Evolutionary conservation across 2,113 vertebrate genomes (phyloP).

Genomic region (Neomonachus schauinslandi): DNA sequence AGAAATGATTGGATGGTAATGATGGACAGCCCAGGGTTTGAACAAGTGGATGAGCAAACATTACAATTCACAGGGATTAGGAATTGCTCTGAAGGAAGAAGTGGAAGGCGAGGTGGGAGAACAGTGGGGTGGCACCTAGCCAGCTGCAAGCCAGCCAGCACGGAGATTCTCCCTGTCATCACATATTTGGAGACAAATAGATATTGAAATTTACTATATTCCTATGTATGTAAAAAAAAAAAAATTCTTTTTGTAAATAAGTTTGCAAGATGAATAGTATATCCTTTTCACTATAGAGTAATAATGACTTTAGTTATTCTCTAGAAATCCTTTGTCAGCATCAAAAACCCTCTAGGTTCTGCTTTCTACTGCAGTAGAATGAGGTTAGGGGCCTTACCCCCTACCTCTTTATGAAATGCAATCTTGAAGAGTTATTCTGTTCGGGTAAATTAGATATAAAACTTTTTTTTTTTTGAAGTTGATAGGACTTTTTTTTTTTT

Average conservation of each 20-base stretch:
- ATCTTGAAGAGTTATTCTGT: background rate
- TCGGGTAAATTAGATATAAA: background rate
- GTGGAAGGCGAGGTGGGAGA: no score
- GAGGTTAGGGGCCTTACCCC: background rate
- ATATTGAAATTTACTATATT: background rate
- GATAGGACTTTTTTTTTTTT: background rate
- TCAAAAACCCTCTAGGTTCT: background rate
- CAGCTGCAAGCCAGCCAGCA: background rate
- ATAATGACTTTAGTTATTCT: background rate
- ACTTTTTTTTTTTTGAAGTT: background rate
- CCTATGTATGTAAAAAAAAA: background rate
- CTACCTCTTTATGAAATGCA: background rate
- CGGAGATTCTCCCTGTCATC: background rate
- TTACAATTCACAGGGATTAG: background rate
- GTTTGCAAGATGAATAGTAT: background rate
- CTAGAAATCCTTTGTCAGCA: background rate
- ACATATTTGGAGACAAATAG: background rate
- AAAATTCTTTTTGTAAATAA: background rate
- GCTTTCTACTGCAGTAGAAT: background rate
- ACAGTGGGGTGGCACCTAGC: accelerated
- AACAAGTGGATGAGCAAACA: background rate
- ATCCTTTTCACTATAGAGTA: background rate
- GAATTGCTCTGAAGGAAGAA: background rate
- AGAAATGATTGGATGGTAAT: background rate
- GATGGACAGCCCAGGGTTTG: background rate